phyloP scores from a whole-genome alignment of 2,113 vertebrate species.

The Phocoena phocoena region DNA sequence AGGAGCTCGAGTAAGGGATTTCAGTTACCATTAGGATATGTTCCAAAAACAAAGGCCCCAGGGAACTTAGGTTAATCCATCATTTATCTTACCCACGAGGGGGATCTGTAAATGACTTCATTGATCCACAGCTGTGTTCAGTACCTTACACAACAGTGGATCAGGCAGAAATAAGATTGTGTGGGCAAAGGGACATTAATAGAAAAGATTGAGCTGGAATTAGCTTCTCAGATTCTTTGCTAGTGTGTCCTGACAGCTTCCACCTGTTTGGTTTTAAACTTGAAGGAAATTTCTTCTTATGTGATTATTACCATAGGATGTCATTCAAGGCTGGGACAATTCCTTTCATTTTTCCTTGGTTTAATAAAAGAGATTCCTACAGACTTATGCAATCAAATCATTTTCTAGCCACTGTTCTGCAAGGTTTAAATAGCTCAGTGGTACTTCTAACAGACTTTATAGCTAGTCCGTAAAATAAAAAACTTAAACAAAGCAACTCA shows the following conservation, averaged over 20 bases:
- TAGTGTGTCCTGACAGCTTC: conserved; percentile 35
- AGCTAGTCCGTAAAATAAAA: not conserved
- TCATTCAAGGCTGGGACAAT: not conserved
- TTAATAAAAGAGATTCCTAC: not conserved
- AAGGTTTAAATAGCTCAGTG: not conserved
- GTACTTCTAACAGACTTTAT: not conserved
- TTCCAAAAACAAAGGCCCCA: conserved; percentile 34
- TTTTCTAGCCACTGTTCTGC: not conserved
- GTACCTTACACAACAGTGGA: conserved; percentile 43
- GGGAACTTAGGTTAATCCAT: conserved; percentile 51
- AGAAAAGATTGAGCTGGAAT: conserved; percentile 36
- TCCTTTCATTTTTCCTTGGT: not conserved
- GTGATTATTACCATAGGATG: not conserved
- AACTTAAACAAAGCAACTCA: not conserved
- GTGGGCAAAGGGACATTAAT: conserved; percentile 12
- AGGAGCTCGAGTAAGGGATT: not conserved
- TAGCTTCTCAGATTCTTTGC: conserved; percentile 43
- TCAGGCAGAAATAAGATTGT: conserved; percentile 58
- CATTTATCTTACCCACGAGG: conserved; percentile 50
- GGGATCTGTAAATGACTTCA: conserved; percentile 60
- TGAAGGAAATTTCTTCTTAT: conserved; percentile 19
- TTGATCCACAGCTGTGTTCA: conserved; percentile 62
- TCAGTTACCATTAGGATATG: not conserved
- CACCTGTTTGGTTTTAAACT: conserved; percentile 59
- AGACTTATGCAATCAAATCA: not conserved